These are phyloP conservation scores for Danio jaintianensis DNA, from an alignment of 2,797 vertebrate genomes.

Conservation along the genomic window DNA sequence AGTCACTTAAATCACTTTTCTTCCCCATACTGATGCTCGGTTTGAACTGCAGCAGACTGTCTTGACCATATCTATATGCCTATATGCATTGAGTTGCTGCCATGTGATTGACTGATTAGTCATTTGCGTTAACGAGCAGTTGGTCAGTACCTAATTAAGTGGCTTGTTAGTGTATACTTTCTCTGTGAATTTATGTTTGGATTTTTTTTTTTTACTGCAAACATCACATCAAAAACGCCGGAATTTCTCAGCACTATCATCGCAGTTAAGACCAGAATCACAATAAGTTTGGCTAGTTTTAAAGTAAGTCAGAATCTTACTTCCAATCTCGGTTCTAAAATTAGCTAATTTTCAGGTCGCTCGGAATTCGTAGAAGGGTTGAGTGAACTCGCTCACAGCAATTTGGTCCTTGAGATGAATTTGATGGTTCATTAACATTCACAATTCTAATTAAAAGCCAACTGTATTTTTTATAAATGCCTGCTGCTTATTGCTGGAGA, in stretches of 20 bases:
- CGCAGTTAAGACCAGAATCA: constrained; percentile 7
- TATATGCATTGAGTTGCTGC: no score
- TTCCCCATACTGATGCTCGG: no score
- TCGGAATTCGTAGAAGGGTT: constrained; percentile 54
- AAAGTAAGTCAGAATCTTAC: constrained; percentile 18
- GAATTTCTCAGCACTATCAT: background rate
- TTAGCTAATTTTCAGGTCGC: constrained; percentile 57
- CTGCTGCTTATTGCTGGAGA: constrained; percentile 26
- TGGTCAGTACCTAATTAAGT: no score
- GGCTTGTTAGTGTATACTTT: no score
- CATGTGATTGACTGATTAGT: no score
- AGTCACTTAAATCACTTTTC: no score
- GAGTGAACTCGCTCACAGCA: constrained; percentile 49
- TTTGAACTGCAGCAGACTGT: no score
- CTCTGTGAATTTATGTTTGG: no score
- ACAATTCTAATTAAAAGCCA: constrained; percentile 55
- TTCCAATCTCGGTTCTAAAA: constrained; percentile 50
- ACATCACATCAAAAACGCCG: no score
- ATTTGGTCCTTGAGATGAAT: constrained; percentile 58
- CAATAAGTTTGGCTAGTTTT: background rate
- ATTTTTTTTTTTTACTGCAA: no score
- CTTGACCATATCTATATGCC: no score
- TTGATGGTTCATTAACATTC: constrained; percentile 56
- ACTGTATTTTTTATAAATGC: constrained; percentile 49
- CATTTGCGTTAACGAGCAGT: no score